phyloP scores from a whole-genome alignment of 2,113 vertebrate species.

The Pycnonotus jocosus region DNA sequence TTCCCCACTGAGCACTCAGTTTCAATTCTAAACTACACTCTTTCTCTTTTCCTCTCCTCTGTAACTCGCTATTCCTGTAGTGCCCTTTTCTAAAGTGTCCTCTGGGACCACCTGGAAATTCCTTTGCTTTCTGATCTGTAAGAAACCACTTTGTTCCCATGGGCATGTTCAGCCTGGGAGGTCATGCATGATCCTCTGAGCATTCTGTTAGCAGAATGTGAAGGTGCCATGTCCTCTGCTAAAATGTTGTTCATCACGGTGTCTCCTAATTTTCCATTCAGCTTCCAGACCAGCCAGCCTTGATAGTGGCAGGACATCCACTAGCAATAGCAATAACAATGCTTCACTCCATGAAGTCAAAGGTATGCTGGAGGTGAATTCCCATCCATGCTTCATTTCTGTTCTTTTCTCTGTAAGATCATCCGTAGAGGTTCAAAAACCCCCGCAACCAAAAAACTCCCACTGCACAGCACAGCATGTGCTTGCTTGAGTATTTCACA shows the following conservation, averaged over 20 bases:
- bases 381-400: constrained; percentile 9
- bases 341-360: constrained; percentile 89
- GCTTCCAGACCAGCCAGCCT: constrained; percentile 93
- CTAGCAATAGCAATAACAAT: constrained; percentile 97
- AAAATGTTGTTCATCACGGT: constrained; percentile 57
- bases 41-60: constrained; percentile 41
- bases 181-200: constrained; percentile 68
- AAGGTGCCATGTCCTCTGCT: constrained; percentile 48
- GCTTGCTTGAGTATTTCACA: not conserved
- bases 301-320: constrained; percentile 94
- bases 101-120: constrained; percentile 63
- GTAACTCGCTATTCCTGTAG: constrained; percentile 40
- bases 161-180: constrained; percentile 64
- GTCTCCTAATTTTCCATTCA: constrained; percentile 79
- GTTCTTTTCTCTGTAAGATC: not conserved
- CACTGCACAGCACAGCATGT: not conserved
- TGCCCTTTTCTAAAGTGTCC: constrained; percentile 50
- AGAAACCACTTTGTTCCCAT: constrained; percentile 44
- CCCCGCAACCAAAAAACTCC: not conserved
- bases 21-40: constrained; percentile 45
- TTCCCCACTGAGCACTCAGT: constrained; percentile 40
- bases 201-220: constrained; percentile 70
- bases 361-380: constrained; percentile 82
- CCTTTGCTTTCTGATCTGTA: constrained; percentile 60
- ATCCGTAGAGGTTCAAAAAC: not conserved